These are phyloP conservation scores for Meteorus sp. DNA, from an alignment of 1,140 invertebrate genomes.

Conservation along the genomic window DNA sequence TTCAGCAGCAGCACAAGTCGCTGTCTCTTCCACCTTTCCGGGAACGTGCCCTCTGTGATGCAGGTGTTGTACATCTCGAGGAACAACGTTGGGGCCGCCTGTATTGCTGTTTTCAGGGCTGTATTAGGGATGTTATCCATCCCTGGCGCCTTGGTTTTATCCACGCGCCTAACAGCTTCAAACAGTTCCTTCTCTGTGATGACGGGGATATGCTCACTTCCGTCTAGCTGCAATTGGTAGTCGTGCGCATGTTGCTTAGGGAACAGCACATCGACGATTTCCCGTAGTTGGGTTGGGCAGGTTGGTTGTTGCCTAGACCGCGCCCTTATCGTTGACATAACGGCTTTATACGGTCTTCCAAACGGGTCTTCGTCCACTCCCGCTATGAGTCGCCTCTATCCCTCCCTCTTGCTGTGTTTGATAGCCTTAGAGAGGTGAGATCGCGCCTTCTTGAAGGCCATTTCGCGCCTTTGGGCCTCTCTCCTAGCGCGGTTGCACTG, in stretches of 20 bases:
- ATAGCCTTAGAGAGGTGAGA: not conserved
- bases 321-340: not conserved
- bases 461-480: not conserved
- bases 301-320: not conserved
- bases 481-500: not conserved
- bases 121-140: conserved; percentile 9
- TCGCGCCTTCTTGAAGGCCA: not conserved
- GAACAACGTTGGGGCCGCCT: not conserved
- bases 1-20: not conserved
- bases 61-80: conserved; percentile 5
- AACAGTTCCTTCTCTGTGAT: conserved; percentile 4
- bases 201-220: not conserved
- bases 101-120: not conserved
- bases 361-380: conserved; percentile 1
- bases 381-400: not conserved
- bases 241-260: not conserved
- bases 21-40: not conserved
- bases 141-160: not conserved
- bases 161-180: not conserved
- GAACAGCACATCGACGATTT: not conserved
- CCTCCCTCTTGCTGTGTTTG: not conserved
- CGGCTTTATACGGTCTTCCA: conserved; percentile 1
- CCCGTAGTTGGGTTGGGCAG: not conserved
- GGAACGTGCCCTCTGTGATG: not conserved
- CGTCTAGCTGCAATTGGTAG: not conserved